Conservation (phyloP, 2,888 invertebrate genomes). For the Lochmaea crataegi region DNA sequence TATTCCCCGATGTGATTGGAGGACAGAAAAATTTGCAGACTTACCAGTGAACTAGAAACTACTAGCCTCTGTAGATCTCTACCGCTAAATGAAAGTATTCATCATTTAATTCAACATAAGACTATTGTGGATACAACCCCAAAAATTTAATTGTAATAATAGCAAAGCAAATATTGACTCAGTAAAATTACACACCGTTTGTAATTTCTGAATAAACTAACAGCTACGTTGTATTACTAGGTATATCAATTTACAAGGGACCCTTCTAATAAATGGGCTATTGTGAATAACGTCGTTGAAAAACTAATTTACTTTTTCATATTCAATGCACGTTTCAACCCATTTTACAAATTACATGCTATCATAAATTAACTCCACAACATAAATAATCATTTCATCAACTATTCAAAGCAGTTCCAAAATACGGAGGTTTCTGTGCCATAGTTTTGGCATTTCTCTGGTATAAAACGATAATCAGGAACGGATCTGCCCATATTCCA, state of each 20-base stretch:
- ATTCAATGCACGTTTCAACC: background rate
- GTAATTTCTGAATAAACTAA: no score
- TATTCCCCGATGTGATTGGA: no score
- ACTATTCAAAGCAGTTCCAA: constrained; percentile 20
- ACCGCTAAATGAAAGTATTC: no score
- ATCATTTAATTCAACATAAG: no score
- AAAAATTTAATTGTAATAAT: no score
- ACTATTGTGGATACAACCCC: no score
- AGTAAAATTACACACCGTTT: background rate
- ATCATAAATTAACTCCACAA: constrained; percentile 19
- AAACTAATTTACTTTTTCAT: constrained; percentile 18
- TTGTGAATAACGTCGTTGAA: background rate
- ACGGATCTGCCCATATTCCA: background rate
- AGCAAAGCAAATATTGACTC: background rate
- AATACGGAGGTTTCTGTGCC: constrained; percentile 5
- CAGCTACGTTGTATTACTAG: background rate
- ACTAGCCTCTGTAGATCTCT: no score
- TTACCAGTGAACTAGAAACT: no score
- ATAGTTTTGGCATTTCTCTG: constrained; percentile 25
- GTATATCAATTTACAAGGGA: background rate
- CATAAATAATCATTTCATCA: constrained; percentile 27
- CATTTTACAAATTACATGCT: background rate
- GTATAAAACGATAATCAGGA: constrained; percentile 22
- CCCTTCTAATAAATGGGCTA: background rate
- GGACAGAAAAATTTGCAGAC: no score